A percentile compares a stretch with the other conserved stretches of the same genome.
Conservation (phyloP, 2,797 vertebrate genomes). For the Todus mexicanus region DNA sequence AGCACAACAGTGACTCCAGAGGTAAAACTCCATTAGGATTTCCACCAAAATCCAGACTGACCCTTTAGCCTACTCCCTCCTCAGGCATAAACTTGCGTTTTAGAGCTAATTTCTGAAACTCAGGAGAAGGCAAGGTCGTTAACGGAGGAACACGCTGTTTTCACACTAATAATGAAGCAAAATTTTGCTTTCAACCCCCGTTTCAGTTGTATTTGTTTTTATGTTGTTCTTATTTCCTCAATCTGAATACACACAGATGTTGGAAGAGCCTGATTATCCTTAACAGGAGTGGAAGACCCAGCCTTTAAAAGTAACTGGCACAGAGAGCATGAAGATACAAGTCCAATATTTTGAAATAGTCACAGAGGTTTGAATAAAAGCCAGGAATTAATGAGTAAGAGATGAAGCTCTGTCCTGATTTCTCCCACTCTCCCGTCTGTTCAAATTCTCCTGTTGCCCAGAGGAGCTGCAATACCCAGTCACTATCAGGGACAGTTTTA, state of each 20-base stretch:
- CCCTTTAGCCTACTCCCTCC: background rate
- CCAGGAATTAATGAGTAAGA: conserved; percentile 59
- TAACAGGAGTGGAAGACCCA: background rate
- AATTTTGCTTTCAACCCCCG: background rate
- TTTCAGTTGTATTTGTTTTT: conserved; percentile 43
- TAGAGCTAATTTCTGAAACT: background rate
- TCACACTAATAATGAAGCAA: background rate
- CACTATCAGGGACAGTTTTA: background rate
- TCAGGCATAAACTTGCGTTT: background rate
- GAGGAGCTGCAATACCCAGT: conserved; percentile 9
- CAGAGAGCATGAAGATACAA: conserved; percentile 21
- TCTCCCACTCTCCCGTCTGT: conserved; percentile 54
- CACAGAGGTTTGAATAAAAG: conserved; percentile 46
- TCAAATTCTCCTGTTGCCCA: conserved; percentile 19
- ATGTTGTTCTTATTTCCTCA: conserved; percentile 4
- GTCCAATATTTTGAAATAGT: conserved; percentile 53
- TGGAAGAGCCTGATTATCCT: conserved; percentile 15
- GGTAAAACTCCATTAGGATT: background rate
- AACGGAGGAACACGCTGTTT: background rate
- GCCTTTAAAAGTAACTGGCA: conserved; percentile 38
- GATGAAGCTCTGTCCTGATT: conserved; percentile 33
- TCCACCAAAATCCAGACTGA: background rate
- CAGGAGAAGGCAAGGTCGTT: background rate
- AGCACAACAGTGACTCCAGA: background rate
- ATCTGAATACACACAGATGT: conserved; percentile 47